Percentiles rank a stretch among this genome's conserved stretches.
Conservation (phyloP, 2,797 vertebrate species). For the Miichthys miiuy region DNA sequence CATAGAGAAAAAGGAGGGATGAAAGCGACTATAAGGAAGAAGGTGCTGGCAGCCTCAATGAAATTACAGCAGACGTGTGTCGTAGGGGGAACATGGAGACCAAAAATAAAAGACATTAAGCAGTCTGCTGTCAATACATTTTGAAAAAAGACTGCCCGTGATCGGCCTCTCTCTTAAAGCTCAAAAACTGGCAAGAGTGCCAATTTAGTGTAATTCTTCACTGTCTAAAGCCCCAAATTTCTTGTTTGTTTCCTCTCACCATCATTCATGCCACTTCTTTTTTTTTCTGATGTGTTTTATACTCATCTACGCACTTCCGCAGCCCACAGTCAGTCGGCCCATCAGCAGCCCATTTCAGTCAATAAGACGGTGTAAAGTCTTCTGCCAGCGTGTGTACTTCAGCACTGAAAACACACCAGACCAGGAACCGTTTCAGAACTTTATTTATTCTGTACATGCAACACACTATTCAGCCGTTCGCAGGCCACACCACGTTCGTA, state of each 20-base stretch:
- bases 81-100: slow-evolving; percentile 1
- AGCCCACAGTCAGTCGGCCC: slow-evolving; percentile 12
- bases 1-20: neutral
- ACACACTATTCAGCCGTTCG: neutral
- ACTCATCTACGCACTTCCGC: slow-evolving; percentile 31
- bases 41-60: neutral
- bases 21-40: neutral
- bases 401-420: too few species aligned
- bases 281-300: slow-evolving; percentile 2
- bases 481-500: too few species aligned
- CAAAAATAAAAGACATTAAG: neutral
- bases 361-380: neutral
- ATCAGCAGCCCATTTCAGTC: neutral
- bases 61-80: neutral
- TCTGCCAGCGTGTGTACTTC: too few species aligned
- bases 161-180: neutral
- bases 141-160: neutral
- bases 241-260: slow-evolving; percentile 15
- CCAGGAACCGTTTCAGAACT: too few species aligned
- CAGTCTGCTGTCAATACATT: neutral
- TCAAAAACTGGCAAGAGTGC: neutral
- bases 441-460: too few species aligned
- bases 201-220: neutral
- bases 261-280: slow-evolving; percentile 8
- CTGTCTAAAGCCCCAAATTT: neutral